Base-by-base conservation (phyloP, 2,888 invertebrate genomes). In the Acleris holmiana region DNA sequence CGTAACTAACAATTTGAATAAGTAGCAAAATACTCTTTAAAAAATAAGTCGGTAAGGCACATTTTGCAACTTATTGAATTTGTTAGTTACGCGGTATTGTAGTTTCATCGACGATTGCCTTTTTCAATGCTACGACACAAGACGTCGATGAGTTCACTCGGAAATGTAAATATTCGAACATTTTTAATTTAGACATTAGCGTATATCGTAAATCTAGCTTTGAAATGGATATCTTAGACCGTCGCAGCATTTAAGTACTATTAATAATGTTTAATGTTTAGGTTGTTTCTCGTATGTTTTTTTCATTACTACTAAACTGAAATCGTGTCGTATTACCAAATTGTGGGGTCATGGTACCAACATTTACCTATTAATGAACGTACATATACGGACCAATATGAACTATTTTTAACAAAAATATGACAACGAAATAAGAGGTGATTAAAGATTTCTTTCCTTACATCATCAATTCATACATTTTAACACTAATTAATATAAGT, bases 131-230 rank as follows among this genome's bases (percentile, higher is more conserved):
- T 75, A 74, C 75, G 81, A 80, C 77, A 73, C 73, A 70, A 73
- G 73, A 76, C 74, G 75, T 49, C 57, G 25, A 6, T 73, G 71
- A 69, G 67, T 69, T 71, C 73, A 72, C 48, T 58, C 53, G 64
- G 72, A 68, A 71, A 60, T 84, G 85, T 86, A 86, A 83, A 87
- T 85, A 86, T 82, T 84, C 73, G 69, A 70, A 72, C 72, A 77
- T 74, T 82, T 85, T 84, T 85, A 86, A 83, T 87, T 85, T 90
- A 91, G 89, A 84, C 77, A 82, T 78, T 89, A 88, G 86, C 77
- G 77, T 80, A 83, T 89, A 88, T 86, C 77, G 77, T 80, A 83
- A 81, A 81, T 79, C 68, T 82, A 79, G 74, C 76, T 90, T 90
- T 88, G 78, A 84, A 84, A 77, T 85, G 81, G 71, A 80, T 86